phyloP scores from a whole-genome alignment of 92 coral and sea anemone genomes.

The Bergia sp. region DNA sequence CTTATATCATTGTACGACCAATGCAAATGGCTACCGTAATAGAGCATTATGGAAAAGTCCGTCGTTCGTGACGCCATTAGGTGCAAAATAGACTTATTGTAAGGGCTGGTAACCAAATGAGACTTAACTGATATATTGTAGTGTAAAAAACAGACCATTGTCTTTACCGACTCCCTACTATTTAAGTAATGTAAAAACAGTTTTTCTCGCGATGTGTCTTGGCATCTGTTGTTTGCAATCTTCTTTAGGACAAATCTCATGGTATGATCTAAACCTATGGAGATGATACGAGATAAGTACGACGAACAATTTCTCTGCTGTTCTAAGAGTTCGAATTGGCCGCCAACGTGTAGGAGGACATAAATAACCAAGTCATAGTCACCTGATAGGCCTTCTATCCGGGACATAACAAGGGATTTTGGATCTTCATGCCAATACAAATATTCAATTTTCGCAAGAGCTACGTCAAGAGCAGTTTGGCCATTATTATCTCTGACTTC shows the following conservation, averaged over 20 bases:
- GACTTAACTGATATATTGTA: not conserved
- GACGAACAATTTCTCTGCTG: not conserved
- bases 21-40: not conserved
- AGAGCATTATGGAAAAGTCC: not conserved
- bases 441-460: not conserved
- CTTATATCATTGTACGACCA: not conserved
- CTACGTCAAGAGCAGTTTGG: not conserved
- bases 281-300: not conserved
- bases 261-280: not conserved
- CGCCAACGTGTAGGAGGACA: not conserved
- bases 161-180: not conserved
- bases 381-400: not conserved
- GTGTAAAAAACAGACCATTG: not conserved
- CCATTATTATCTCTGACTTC: not conserved
- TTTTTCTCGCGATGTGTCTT: not conserved
- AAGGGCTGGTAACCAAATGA: not conserved
- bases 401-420: not conserved
- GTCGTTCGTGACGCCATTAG: not conserved
- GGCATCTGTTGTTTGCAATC: not conserved
- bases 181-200: not conserved
- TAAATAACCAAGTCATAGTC: not conserved
- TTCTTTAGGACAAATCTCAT: not conserved
- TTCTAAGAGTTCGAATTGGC: not conserved
- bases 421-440: not conserved
- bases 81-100: not conserved